phyloP scores from a whole-genome alignment of 2,888 invertebrate genomes.

The Amphipyra tragopoginis region DNA sequence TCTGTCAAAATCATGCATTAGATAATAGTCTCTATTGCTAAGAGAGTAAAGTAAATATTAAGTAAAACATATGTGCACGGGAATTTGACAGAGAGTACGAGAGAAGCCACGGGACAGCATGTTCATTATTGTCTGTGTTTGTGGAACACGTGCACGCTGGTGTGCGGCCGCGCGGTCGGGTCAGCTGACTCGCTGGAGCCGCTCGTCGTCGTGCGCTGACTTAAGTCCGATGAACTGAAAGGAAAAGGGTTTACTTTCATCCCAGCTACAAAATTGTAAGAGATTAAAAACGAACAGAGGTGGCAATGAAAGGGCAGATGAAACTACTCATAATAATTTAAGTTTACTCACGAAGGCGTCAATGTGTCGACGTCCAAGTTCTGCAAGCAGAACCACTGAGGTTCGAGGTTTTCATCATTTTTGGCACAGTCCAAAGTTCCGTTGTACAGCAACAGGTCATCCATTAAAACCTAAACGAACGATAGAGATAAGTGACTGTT shows the following conservation, averaged over 20 bases:
- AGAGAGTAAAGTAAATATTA: background rate
- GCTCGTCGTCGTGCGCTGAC: conserved; percentile 80
- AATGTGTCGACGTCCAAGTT: conserved; percentile 75
- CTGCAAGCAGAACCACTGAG: conserved; percentile 84
- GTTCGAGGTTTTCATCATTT: conserved; percentile 70
- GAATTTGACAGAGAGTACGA: conserved; percentile 18
- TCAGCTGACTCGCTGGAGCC: conserved; percentile 82
- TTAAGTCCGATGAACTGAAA: conserved; percentile 74
- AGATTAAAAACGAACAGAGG: background rate
- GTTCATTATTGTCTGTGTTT: conserved; percentile 52
- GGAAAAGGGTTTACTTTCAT: background rate
- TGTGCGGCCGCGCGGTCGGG: conserved; percentile 85
- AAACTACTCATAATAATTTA: too few species aligned
- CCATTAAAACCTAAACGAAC: conserved; percentile 92
- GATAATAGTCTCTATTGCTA: conserved; percentile 2
- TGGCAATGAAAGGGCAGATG: too few species aligned
- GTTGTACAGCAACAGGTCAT: conserved; percentile 94
- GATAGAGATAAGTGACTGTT: background rate
- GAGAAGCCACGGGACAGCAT: background rate
- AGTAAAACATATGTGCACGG: background rate
- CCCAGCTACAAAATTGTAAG: background rate
- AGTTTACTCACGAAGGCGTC: conserved; percentile 73
- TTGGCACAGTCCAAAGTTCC: conserved; percentile 90
- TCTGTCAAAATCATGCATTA: conserved; percentile 11
- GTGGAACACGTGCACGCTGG: conserved; percentile 74